These are phyloP conservation scores for Cataglyphis livida DNA, from an alignment of 2,888 invertebrate species.

Conservation along the genomic window DNA sequence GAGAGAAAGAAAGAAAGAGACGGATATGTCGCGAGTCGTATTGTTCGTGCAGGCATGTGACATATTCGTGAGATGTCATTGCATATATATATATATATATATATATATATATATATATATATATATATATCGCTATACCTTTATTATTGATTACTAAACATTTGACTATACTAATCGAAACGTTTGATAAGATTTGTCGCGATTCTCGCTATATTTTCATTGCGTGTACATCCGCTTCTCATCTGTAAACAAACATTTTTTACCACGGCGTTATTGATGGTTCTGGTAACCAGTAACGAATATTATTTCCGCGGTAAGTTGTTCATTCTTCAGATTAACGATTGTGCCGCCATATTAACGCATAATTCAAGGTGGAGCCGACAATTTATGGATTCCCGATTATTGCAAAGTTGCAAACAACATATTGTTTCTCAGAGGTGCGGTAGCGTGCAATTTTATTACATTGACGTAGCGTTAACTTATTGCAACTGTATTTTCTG, in stretches of 20 bases:
- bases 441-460: constrained; percentile 30
- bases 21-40: constrained; percentile 50
- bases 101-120: constrained; percentile 22
- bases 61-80: constrained; percentile 68
- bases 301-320: constrained; percentile 30
- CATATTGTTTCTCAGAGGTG: constrained; percentile 54
- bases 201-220: neutral
- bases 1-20: constrained; percentile 25
- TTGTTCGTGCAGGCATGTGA: constrained; percentile 58
- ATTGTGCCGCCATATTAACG: neutral
- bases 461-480: constrained; percentile 47
- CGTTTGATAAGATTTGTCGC: neutral
- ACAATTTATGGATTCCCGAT: constrained; percentile 57
- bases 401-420: constrained; percentile 50
- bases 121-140: too few relatives aligned
- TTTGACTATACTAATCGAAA: constrained; percentile 8
- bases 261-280: neutral
- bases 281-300: neutral
- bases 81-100: constrained; percentile 23
- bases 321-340: constrained; percentile 18
- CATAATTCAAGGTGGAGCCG: neutral
- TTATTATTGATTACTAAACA: too few relatives aligned
- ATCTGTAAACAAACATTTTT: constrained; percentile 16
- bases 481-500: constrained; percentile 40
- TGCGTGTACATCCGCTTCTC: neutral